phyloP scores from a whole-genome alignment of 1,140 invertebrate genomes.

The Adoxophyes honmai region DNA sequence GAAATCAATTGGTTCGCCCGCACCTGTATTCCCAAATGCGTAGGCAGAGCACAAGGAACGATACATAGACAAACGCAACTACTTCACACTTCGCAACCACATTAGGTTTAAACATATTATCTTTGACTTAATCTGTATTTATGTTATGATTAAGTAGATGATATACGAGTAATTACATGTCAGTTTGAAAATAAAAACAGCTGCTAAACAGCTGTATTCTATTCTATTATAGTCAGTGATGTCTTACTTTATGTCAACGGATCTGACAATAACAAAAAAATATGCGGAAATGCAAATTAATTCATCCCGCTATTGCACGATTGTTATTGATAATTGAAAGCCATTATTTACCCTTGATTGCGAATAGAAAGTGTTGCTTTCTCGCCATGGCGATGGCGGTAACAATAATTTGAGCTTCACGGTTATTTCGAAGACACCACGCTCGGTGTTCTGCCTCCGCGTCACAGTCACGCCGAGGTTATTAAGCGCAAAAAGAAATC shows the following conservation, averaged over 20 bases:
- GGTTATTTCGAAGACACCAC: conserved; percentile 34
- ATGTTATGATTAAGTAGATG: too few relatives aligned
- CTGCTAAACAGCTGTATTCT: too few relatives aligned
- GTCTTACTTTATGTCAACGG: background rate
- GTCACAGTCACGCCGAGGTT: conserved; percentile 21
- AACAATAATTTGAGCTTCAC: conserved; percentile 36
- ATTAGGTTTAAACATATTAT: too few relatives aligned
- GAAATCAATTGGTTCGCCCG: too few relatives aligned
- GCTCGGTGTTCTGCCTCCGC: conserved; percentile 21
- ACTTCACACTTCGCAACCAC: too few relatives aligned
- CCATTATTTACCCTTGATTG: conserved; percentile 48
- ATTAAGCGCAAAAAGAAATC: conserved; percentile 16
- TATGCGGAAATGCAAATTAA: conserved; percentile 31
- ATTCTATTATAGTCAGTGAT: too few relatives aligned
- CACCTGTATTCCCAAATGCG: too few relatives aligned
- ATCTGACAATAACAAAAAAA: conserved; percentile 3
- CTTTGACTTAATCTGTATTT: too few relatives aligned
- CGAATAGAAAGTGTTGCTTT: conserved; percentile 52
- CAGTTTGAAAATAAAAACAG: too few relatives aligned
- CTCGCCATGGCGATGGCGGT: conserved; percentile 32
- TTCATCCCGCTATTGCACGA: conserved; percentile 29
- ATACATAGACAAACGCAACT: too few relatives aligned
- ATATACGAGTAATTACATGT: too few relatives aligned
- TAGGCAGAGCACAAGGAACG: too few relatives aligned
- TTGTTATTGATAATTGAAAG: conserved; percentile 42